Evolutionary conservation across 2,797 vertebrate species (phyloP).

Genomic region (Hippoglossus hippoglossus): DNA sequence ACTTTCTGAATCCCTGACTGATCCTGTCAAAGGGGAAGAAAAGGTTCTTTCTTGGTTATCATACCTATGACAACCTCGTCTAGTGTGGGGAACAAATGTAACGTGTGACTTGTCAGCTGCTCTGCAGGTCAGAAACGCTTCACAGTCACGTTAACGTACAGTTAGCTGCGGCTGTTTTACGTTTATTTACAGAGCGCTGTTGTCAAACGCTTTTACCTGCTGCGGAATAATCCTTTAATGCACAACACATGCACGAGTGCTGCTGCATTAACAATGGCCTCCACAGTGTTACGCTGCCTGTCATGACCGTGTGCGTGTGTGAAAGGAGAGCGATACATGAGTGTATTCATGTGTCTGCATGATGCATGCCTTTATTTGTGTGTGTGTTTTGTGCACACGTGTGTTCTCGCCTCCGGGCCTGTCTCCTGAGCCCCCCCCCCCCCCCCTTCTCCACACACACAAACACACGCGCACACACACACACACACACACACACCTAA

Average conservation of each 20-base stretch:
- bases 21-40: background rate
- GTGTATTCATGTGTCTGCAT: constrained; percentile 46
- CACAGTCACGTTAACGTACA: background rate
- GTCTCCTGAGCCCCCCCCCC: constrained; percentile 86
- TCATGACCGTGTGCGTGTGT: constrained; percentile 2
- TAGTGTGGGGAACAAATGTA: too few relatives aligned
- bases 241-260: constrained; percentile 42
- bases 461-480: constrained; percentile 53
- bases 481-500: constrained; percentile 88
- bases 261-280: constrained; percentile 52
- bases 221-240: constrained; percentile 50
- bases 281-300: constrained; percentile 24
- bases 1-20: background rate
- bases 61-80: too few relatives aligned
- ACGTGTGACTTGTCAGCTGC: too few relatives aligned
- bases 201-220: constrained; percentile 33
- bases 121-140: too few relatives aligned
- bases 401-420: constrained; percentile 86
- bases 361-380: constrained; percentile 52
- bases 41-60: too few relatives aligned
- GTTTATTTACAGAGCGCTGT: background rate
- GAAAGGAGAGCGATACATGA: constrained; percentile 38
- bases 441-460: constrained; percentile 17
- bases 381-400: constrained; percentile 45
- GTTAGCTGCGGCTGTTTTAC: background rate